Conservation (phyloP, 2,888 invertebrate genomes). For the Sabatieria punctata region DNA sequence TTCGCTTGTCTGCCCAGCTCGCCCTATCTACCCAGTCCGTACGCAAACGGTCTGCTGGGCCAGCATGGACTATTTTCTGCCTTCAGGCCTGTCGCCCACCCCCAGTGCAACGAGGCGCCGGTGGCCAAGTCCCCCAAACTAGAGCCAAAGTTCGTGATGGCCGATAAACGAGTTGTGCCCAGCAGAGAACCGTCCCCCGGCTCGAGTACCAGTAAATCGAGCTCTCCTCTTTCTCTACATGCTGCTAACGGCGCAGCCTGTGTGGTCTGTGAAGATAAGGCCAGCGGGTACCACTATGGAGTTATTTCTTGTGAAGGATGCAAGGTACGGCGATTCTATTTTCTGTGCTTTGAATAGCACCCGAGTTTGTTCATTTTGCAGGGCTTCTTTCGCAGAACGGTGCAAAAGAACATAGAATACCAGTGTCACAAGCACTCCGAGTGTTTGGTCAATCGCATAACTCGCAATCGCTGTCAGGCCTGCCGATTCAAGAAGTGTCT, state of each 20-base stretch:
- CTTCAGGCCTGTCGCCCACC: too few species aligned
- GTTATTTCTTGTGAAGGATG: slow-evolving; percentile 6
- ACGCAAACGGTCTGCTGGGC: too few species aligned
- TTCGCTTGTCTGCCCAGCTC: too few species aligned
- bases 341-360: background rate
- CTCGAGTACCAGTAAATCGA: background rate
- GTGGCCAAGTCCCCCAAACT: too few species aligned
- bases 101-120: too few species aligned
- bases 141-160: too few species aligned
- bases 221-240: background rate
- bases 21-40: too few species aligned
- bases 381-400: slow-evolving; percentile 23
- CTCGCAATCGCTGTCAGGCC: slow-evolving; percentile 20
- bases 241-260: background rate
- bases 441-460: slow-evolving; percentile 14
- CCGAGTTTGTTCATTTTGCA: slow-evolving; percentile 8
- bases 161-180: too few species aligned
- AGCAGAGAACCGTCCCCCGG: background rate
- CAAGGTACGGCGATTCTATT: slow-evolving; percentile 1
- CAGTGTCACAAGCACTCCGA: slow-evolving; percentile 14
- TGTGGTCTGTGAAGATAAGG: slow-evolving; percentile 3
- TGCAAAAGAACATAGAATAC: slow-evolving; percentile 16
- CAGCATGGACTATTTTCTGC: too few species aligned
- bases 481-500: slow-evolving; percentile 22
- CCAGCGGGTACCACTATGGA: slow-evolving; percentile 6